Evolutionary conservation across 2,888 invertebrate genomes (phyloP), one percentile per base, ranked within the genome.

Genomic region (Drosophila paranaensis): DNA sequence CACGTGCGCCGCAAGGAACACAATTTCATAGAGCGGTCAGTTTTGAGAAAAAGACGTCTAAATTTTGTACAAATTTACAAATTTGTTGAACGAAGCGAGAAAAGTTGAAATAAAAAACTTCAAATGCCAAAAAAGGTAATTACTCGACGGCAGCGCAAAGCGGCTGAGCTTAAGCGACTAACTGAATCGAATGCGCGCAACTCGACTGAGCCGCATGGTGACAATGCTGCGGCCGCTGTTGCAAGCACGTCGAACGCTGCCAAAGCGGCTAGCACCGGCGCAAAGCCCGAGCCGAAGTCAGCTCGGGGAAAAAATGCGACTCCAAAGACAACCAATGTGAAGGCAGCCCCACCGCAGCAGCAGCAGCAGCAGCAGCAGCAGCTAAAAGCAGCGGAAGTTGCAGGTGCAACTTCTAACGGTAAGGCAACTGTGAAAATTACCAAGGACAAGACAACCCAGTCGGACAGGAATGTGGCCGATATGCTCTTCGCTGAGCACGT

Each of bases 91-190:
- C 4, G 30, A 30, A 30, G 6, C 6, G 27, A 11, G 3, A 30
- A 50, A 54, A 56, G 20, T 2, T 6, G 9, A 5, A 14, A 27
- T 2, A 45, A 16, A 57, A 63, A 20, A 8, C 5, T 2, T 27
- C 6, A 9, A 66, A 81, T 89, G 84, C 74, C 88, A 2, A 76
- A 60, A 53, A 84, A 79, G 25, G 89, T 87, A 1, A 53, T 87
- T 5, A 84, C 85, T 6, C 67, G 89, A n/a, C 85, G 84, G 13
- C 89, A 84, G 57, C 82, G 84, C 16, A 89, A 82, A 42, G 85
- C 73, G 0, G 82, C 71, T 0, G 66, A 84, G 16, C 58, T 57
- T 5, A 66, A 45, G 20, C 66, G 54, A 0, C 39, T 57, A 2
- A 20, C 0, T 0, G 43, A 61, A 2, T 16, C 48, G 27, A 37